These are phyloP conservation scores for Caenorhabditis tropicalis DNA, from an alignment of 1,140 invertebrate species.

Conservation along the genomic window DNA sequence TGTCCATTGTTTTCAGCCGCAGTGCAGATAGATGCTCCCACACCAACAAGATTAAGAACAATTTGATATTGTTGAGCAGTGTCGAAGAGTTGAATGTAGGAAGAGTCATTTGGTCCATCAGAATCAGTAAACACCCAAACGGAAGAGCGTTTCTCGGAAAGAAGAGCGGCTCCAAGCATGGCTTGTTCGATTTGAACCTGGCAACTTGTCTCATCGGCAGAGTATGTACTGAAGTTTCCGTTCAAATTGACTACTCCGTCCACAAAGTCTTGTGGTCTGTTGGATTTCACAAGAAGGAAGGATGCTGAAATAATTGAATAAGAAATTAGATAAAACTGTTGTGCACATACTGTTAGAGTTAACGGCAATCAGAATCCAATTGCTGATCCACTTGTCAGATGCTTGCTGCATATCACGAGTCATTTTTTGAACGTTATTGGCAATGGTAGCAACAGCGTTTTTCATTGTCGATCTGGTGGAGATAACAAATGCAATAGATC, in stretches of 20 bases:
- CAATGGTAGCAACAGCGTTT: slow-evolving; percentile 41
- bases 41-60: slow-evolving; percentile 54
- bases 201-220: slow-evolving; percentile 36
- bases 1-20: not conserved
- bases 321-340: not conserved
- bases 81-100: slow-evolving; percentile 30
- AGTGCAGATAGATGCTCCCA: slow-evolving; percentile 41
- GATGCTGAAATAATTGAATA: slow-evolving; percentile 26
- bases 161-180: slow-evolving; percentile 37
- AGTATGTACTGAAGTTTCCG: slow-evolving; percentile 18
- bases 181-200: slow-evolving; percentile 41
- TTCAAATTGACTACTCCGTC: slow-evolving; percentile 29
- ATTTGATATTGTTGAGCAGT: slow-evolving; percentile 30
- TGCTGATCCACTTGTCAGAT: slow-evolving; percentile 52
- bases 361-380: slow-evolving; percentile 53
- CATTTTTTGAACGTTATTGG: slow-evolving; percentile 49
- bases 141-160: slow-evolving; percentile 49
- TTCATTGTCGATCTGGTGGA: slow-evolving; percentile 56
- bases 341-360: slow-evolving; percentile 36
- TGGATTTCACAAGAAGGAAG: slow-evolving; percentile 8
- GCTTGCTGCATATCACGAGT: slow-evolving; percentile 52
- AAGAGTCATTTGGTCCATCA: not conserved
- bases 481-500: slow-evolving; percentile 56
- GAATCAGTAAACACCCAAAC: slow-evolving; percentile 59
- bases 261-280: slow-evolving; percentile 49